phyloP scores from a whole-genome alignment of 2,113 vertebrate genomes.

The Saimiri boliviensis region DNA sequence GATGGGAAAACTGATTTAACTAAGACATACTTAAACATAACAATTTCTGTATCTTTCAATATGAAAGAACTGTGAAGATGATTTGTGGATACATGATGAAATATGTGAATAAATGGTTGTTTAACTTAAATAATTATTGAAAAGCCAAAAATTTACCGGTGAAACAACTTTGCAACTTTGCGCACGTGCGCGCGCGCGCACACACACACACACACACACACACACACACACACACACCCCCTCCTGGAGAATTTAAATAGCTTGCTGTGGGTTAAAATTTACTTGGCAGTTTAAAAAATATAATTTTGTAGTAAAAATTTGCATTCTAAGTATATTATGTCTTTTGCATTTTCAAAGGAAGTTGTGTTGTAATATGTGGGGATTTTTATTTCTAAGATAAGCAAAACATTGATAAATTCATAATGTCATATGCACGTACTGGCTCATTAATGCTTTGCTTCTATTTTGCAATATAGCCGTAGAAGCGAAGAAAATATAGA shows the following conservation, averaged over 20 bases:
- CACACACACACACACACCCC: neutral
- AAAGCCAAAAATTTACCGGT: slow-evolving; percentile 1
- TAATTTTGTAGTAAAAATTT: slow-evolving; percentile 13
- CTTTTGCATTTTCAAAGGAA: slow-evolving; percentile 66
- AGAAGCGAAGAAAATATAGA: slow-evolving; percentile 67
- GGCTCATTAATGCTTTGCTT: slow-evolving; percentile 69
- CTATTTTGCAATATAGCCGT: slow-evolving; percentile 55
- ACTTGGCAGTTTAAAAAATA: neutral
- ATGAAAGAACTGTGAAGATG: neutral
- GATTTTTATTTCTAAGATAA: slow-evolving; percentile 67
- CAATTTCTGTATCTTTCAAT: neutral
- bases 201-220: neutral
- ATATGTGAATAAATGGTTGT: neutral
- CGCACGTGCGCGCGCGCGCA: no score
- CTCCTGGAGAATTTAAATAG: neutral
- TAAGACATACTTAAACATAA: slow-evolving; percentile 7
- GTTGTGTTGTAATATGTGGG: neutral
- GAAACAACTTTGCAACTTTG: neutral
- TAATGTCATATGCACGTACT: slow-evolving; percentile 49
- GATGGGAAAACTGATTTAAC: slow-evolving; percentile 30
- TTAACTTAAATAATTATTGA: neutral
- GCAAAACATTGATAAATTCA: slow-evolving; percentile 48
- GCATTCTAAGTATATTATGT: neutral
- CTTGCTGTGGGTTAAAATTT: slow-evolving; percentile 18
- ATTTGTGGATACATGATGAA: slow-evolving; percentile 28